A percentile compares a stretch with the other conserved stretches of the same genome.
Evolutionary conservation across 2,113 vertebrate species (phyloP).

Genomic region (Rafetus swinhoei): DNA sequence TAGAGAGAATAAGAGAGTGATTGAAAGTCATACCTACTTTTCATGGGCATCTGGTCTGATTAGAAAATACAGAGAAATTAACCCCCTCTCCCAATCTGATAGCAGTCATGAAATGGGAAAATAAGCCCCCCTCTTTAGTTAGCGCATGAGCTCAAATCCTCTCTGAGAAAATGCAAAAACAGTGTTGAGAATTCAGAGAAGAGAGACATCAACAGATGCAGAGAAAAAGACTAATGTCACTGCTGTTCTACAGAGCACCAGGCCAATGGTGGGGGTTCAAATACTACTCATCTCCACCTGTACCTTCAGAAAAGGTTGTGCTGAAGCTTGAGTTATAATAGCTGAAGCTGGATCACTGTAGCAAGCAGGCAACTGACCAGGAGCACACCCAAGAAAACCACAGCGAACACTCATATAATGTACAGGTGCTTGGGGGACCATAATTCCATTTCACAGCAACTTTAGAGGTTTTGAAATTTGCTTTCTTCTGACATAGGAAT

Average conservation of each 20-base stretch:
- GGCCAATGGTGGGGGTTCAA: background rate
- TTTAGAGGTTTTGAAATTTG: background rate
- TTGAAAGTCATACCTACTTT: background rate
- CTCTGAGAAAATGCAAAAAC: background rate
- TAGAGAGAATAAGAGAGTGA: background rate
- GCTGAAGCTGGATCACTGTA: background rate
- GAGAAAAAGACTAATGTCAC: background rate
- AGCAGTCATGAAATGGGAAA: background rate
- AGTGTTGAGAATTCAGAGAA: background rate
- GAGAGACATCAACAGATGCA: background rate
- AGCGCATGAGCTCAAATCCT: background rate
- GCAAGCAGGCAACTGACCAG: background rate
- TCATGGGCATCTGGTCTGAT: background rate
- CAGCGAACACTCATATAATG: background rate
- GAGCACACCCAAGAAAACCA: background rate
- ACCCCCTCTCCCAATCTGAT: background rate
- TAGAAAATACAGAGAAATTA: background rate
- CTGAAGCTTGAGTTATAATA: background rate
- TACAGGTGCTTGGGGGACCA: background rate
- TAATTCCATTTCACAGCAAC: background rate
- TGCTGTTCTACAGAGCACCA: background rate
- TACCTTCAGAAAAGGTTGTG: rapidly evolving
- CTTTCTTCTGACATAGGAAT: background rate
- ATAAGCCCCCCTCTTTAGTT: background rate
- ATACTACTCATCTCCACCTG: background rate